These are phyloP conservation scores for Hirtodrosophila histrioides DNA, from an alignment of 2,888 invertebrate genomes.

Conservation along the genomic window DNA sequence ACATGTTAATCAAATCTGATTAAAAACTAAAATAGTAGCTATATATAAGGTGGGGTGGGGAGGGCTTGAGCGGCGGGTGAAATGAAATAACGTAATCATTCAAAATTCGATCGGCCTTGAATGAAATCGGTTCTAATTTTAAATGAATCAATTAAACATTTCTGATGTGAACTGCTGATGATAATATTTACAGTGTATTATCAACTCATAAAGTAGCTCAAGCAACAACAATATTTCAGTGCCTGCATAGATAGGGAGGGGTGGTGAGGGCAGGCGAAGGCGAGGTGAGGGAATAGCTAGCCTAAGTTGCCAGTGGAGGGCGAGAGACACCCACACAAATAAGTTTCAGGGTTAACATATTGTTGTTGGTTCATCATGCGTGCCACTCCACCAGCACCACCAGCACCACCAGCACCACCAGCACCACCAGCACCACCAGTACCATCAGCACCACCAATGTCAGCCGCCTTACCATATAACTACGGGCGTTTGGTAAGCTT, in stretches of 20 bases:
- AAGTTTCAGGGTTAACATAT: slow-evolving; percentile 83
- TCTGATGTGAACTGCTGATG: no score
- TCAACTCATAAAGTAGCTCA: slow-evolving; percentile 17
- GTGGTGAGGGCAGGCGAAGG: no score
- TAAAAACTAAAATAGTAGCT: no score
- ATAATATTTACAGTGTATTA: no score
- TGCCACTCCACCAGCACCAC: slow-evolving; percentile 13
- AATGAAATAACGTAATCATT: no score
- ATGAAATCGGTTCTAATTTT: no score
- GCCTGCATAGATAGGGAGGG: not conserved
- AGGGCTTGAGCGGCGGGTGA: no score
- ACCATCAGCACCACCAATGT: slow-evolving; percentile 20
- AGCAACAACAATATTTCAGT: slow-evolving; percentile 22
- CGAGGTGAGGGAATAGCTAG: not conserved
- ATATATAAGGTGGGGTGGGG: no score
- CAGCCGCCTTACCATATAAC: slow-evolving; percentile 40
- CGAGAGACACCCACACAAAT: slow-evolving; percentile 5
- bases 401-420: slow-evolving; percentile 18
- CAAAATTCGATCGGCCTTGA: no score
- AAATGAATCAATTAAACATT: no score
- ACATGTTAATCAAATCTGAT: no score
- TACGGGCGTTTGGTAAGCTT: slow-evolving; percentile 9
- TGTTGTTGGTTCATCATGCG: slow-evolving; percentile 82
- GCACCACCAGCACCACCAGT: slow-evolving; percentile 32
- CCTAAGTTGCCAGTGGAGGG: not conserved